phyloP scores from a whole-genome alignment of 2,888 invertebrate genomes.

The Drosophila nigricruria region DNA sequence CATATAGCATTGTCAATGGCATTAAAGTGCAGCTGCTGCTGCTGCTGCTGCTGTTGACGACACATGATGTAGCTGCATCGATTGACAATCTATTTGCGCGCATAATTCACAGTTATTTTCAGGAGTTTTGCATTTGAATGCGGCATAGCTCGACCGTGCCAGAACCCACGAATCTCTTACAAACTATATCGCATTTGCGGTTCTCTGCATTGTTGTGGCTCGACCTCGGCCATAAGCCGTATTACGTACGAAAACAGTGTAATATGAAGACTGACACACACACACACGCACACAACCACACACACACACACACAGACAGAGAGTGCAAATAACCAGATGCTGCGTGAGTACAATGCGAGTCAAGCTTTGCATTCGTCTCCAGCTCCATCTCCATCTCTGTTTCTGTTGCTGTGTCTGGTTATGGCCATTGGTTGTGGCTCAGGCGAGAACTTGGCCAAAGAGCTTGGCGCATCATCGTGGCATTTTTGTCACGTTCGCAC shows the following conservation, averaged over 20 bases:
- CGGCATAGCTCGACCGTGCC: neutral
- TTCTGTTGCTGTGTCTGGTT: constrained; percentile 14
- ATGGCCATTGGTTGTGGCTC: constrained; percentile 39
- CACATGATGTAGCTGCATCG: constrained; percentile 37
- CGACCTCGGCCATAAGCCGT: constrained; percentile 8
- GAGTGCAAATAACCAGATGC: constrained; percentile 21
- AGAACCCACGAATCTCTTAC: constrained; percentile 1
- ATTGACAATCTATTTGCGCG: constrained; percentile 48
- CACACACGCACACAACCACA: constrained; percentile 2
- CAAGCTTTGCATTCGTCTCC: constrained; percentile 3
- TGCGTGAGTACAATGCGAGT: constrained; percentile 29
- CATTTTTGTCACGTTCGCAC: constrained; percentile 80
- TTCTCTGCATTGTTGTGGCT: constrained; percentile 21
- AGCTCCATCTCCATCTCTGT: neutral
- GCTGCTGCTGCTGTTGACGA: constrained; percentile 39
- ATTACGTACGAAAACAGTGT: constrained; percentile 11
- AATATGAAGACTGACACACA: constrained; percentile 14
- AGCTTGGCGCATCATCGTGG: constrained; percentile 65
- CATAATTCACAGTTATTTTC: constrained; percentile 44
- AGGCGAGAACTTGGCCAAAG: constrained; percentile 36
- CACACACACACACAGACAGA: neutral
- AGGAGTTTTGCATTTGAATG: constrained; percentile 21
- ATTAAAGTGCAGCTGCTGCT: constrained; percentile 11
- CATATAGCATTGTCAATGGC: constrained; percentile 1
- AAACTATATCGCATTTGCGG: constrained; percentile 36